Evolutionary conservation across 2,113 vertebrate genomes (phyloP), one percentile per base, ranked within the genome.

Genomic region (Bambusicola thoracicus): DNA sequence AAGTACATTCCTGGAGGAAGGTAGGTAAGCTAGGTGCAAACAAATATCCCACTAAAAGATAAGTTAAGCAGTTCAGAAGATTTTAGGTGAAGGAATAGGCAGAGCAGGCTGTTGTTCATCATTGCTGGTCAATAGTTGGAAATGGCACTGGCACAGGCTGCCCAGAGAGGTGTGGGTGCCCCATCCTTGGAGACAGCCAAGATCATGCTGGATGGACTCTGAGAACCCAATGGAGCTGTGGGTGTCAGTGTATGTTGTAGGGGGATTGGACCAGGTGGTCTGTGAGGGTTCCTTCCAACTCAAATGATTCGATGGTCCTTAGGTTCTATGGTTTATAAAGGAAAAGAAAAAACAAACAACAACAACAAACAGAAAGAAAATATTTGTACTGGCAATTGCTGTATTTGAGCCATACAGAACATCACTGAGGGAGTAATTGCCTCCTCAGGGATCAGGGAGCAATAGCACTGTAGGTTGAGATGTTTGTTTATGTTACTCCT

Each of bases 401-500:
- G 65, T 68, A 68, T 81, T 95, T 87, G 70, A 75, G 56, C 78
- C 5, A 2, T 49, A 14, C 19, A 58, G 70, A 86, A 87, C 62
- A 78, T 40, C 55, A 32, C 63, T 0, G 0, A 70, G 87, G 81
- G 78, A 95, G 29, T 87, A 82, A 82, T 63, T 94, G 74, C 7
- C 3, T 87, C 81, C 85, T 59, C 1, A 1, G 89, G 84, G 86
- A 84, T 77, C 49, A 72, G 53, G 36, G 62, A 89, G 70, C 83
- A 49, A 14, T 5, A 70, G 25, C 78, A 55, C 67, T 91, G 73
- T 90, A 85, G 90, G 43, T 46, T 53, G 67, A 77, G 66, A 8
- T 80, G 55, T 89, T 96, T 94, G 44, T 87, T 83, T 90, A 49
- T 80, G 7, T 76, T 85, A 67, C 67, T 63, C 59, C 48, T 75